phyloP scores from a whole-genome alignment of 2,113 vertebrate genomes.

The Meles meles region DNA sequence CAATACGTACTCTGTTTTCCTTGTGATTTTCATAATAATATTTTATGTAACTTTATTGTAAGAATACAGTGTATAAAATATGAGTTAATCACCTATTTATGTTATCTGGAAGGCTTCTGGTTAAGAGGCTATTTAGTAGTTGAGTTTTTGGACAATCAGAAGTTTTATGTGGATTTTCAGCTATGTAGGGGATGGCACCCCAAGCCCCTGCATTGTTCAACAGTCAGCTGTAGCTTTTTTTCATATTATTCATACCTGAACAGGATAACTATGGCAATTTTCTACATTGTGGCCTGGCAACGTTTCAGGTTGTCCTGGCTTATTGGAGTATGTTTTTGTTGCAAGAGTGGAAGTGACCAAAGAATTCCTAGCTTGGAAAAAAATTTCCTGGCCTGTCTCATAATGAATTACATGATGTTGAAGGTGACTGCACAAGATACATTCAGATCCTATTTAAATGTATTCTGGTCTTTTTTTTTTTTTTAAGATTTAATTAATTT shows the following conservation, averaged over 20 bases:
- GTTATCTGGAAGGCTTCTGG: background rate
- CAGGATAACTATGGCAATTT: background rate
- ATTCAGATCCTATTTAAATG: background rate
- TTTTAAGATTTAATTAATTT: too few relatives aligned
- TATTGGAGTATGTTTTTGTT: background rate
- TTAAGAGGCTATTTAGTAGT: background rate
- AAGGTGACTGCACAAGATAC: background rate
- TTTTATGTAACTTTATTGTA: background rate
- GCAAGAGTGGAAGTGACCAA: background rate
- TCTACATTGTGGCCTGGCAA: background rate
- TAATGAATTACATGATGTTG: background rate
- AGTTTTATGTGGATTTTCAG: background rate
- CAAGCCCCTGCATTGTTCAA: background rate
- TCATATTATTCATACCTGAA: background rate
- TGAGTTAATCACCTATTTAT: background rate
- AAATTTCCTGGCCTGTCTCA: background rate
- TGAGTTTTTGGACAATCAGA: background rate
- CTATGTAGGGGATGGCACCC: background rate
- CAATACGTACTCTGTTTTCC: background rate
- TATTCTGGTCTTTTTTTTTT: slow-evolving; percentile 7
- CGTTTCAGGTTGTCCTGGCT: slow-evolving; percentile 12
- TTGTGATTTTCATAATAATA: background rate
- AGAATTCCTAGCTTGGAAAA: background rate
- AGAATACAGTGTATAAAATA: background rate
- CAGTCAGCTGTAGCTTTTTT: background rate